A percentile compares a stretch with the other conserved stretches of the same genome.
Conservation (phyloP, 1,140 invertebrate species). For the Drosophila punjabiensis region DNA sequence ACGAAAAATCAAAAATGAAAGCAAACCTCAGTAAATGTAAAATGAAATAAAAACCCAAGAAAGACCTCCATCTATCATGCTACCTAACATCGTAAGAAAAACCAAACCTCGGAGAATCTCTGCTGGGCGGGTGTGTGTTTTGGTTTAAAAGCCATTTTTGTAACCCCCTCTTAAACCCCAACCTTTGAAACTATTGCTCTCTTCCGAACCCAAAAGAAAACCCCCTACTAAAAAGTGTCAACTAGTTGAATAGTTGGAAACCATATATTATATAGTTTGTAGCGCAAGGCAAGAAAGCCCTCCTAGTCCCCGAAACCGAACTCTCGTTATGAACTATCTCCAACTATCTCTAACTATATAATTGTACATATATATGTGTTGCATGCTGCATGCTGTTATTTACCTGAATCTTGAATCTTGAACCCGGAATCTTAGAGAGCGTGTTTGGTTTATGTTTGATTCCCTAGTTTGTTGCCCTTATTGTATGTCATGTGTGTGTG, state of each 20-base stretch:
- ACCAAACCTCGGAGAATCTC: constrained; percentile 48
- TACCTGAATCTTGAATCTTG: constrained; percentile 26
- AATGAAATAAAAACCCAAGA: constrained; percentile 9
- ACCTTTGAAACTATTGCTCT: constrained; percentile 32
- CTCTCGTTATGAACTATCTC: constrained; percentile 8
- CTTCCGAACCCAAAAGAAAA: constrained; percentile 19
- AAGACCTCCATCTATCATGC: constrained; percentile 43
- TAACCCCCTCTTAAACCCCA: background rate
- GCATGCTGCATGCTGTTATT: constrained; percentile 47
- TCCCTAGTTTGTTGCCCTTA: constrained; percentile 1
- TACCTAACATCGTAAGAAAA: constrained; percentile 31
- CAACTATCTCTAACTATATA: background rate
- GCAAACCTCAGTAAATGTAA: constrained; percentile 56
- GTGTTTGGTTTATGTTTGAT: constrained; percentile 22
- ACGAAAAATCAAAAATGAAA: constrained; percentile 67
- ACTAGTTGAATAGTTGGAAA: constrained; percentile 47
- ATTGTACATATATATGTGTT: constrained; percentile 11
- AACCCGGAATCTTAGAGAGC: constrained; percentile 26
- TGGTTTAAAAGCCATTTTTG: constrained; percentile 42
- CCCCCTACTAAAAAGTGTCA: constrained; percentile 30
- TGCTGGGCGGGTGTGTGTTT: constrained; percentile 53
- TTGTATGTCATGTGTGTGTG: constrained; percentile 19
- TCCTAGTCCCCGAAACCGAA: constrained; percentile 26
- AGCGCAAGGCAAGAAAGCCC: constrained; percentile 46
- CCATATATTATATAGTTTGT: constrained; percentile 60